A percentile compares a stretch with the other conserved stretches of the same genome.
Conservation (phyloP, 2,113 vertebrate genomes). For the Martes martes region DNA sequence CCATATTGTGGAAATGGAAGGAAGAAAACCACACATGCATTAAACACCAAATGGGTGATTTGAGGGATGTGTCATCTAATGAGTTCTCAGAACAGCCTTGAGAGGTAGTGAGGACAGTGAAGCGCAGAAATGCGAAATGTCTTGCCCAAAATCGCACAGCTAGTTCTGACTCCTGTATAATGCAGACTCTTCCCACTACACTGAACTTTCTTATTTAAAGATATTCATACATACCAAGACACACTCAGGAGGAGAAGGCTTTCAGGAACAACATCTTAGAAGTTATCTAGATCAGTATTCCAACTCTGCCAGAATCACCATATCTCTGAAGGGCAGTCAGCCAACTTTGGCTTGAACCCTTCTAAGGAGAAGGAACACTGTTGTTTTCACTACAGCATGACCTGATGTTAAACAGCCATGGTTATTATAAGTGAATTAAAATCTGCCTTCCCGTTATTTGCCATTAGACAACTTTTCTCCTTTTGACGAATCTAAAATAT, state of each 20-base stretch:
- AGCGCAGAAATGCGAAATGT: background rate
- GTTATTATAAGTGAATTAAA: background rate
- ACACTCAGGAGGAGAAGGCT: background rate
- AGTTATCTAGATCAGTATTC: background rate
- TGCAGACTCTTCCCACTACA: background rate
- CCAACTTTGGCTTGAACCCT: background rate
- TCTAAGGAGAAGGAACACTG: background rate
- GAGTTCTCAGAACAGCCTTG: conserved; percentile 12
- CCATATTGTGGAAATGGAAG: conserved; percentile 22
- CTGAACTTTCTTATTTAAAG: background rate
- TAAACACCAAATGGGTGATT: background rate
- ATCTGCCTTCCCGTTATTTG: background rate
- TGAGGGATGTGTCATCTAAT: background rate
- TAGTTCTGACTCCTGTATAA: background rate
- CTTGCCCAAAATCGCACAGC: background rate
- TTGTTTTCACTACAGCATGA: background rate
- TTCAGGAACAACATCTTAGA: background rate
- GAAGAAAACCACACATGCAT: conserved; percentile 9
- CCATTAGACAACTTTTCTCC: background rate
- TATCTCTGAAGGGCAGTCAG: background rate
- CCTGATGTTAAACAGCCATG: background rate
- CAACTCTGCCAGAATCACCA: background rate
- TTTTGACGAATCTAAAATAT: background rate
- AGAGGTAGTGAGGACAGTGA: background rate
- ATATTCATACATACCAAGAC: background rate